Evolutionary conservation across 2,888 invertebrate genomes (phyloP), one percentile per base, ranked within the genome.

Genomic region (Thymelicus sylvestris): DNA sequence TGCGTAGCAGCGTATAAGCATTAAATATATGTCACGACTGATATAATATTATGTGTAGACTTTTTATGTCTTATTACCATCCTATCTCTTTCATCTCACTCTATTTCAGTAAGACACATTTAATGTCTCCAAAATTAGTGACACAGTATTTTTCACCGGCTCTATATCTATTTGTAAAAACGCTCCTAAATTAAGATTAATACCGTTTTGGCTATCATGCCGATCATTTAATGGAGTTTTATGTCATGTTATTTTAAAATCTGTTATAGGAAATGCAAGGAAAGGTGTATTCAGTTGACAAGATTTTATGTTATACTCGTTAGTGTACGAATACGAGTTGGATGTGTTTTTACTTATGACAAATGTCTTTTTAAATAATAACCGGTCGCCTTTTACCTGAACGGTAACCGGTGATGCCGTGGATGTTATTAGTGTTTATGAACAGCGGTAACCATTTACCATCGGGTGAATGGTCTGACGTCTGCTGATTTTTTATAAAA

Each of bases 41-140:
- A 5, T 31, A 3, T 5, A 31, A 31, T 31, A 24, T 31, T 13
- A 57, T 13, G 4, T 39, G 8, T 59, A 38, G 7, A 59, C 31
- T 39, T 39, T 39, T 31, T 57, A 57, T 6, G 13, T 7, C 7
- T 39, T 39, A n/a, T 59, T 39, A n/a, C 12, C 3, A 55, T 39
- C 8, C 38, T 0, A 59, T 59, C 59, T 59, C 39, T 59, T 59
- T 39, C 39, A 59, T 59, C 59, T 8, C n/a, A 59, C 7, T n/a
- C 55, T 55, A 55, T 55, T 31, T 39, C n/a, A 38, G n/a, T 59
- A 39, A 39, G n/a, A 59, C 59, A 39, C 31, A 59, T 39, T 59
- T 59, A 59, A 59, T 59, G 59, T 59, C 38, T 59, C 59, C 59
- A n/a, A 59, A 59, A 59, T 59, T 59, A 59, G 59, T 59, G 59